phyloP scores from a whole-genome alignment of 2,888 invertebrate species.

The Rhyacophila evoluta region DNA sequence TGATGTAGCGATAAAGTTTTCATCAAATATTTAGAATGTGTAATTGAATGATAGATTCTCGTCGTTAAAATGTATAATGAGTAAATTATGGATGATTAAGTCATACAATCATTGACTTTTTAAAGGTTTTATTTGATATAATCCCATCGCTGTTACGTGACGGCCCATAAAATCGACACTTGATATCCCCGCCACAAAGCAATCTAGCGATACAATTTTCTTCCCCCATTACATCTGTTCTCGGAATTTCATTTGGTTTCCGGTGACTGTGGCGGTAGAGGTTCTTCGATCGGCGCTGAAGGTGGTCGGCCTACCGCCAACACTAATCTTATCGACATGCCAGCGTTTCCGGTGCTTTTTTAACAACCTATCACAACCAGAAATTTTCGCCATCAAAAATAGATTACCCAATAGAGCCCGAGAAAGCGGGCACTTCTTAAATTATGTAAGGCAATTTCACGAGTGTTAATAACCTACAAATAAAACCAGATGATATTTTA shows the following conservation, averaged over 20 bases:
- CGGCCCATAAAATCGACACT: not conserved
- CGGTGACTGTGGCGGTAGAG: not conserved
- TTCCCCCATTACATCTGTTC: not conserved
- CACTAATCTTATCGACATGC: slow-evolving; percentile 22
- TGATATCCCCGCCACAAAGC: not conserved
- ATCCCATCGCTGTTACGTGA: not conserved
- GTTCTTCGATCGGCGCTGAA: not conserved
- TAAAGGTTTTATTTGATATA: too few relatives aligned
- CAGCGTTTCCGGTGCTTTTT: not conserved
- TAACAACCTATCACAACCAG: slow-evolving; percentile 24
- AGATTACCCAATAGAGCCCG: not conserved
- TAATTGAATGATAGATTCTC: too few relatives aligned
- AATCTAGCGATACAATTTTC: slow-evolving; percentile 7
- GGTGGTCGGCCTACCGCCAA: not conserved
- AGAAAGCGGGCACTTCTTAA: not conserved
- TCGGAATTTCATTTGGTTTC: not conserved
- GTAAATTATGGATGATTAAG: too few relatives aligned
- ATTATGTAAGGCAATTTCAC: not conserved
- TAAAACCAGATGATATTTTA: not conserved
- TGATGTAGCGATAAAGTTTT: too few relatives aligned
- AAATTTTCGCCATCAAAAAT: slow-evolving; percentile 24
- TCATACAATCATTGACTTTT: too few relatives aligned
- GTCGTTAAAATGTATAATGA: too few relatives aligned
- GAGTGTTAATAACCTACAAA: not conserved
- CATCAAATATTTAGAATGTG: too few relatives aligned